Conservation (phyloP, 2,113 vertebrate species). For the Cervus canadensis region DNA sequence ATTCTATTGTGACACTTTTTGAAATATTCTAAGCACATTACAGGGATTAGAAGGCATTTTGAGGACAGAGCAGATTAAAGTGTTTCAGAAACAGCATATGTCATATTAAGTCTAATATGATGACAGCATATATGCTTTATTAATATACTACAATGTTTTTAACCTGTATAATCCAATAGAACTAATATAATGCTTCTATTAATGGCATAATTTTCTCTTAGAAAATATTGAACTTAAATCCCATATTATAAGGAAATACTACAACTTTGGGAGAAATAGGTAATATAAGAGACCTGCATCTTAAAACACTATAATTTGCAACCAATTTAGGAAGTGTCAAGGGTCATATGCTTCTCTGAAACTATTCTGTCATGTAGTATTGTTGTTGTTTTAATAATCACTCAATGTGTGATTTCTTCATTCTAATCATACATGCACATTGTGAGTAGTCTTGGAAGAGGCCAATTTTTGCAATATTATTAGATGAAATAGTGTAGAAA, state of each 20-base stretch:
- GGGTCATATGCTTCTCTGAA: not conserved
- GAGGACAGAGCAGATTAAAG: not conserved
- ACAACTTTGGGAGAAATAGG: not conserved
- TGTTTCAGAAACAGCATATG: not conserved
- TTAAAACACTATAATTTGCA: not conserved
- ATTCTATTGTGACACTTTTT: not conserved
- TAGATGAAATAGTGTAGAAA: not conserved
- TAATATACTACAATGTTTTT: not conserved
- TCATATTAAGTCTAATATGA: not conserved
- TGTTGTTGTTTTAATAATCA: not conserved
- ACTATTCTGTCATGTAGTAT: not conserved
- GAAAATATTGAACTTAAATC: constrained; percentile 6
- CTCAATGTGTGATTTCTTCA: not conserved
- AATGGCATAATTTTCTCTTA: not conserved
- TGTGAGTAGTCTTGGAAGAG: not conserved
- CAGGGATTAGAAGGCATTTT: not conserved
- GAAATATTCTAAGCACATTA: not conserved
- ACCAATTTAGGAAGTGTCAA: not conserved
- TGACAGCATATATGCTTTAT: not conserved
- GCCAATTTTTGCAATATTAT: not conserved
- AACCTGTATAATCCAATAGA: not conserved
- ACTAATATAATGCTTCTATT: constrained; percentile 28
- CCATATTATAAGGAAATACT: not conserved
- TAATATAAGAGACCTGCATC: not conserved
- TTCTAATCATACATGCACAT: not conserved